Evolutionary conservation across 1,140 invertebrate species (phyloP).

Genomic region (Littorina saxatilis): DNA sequence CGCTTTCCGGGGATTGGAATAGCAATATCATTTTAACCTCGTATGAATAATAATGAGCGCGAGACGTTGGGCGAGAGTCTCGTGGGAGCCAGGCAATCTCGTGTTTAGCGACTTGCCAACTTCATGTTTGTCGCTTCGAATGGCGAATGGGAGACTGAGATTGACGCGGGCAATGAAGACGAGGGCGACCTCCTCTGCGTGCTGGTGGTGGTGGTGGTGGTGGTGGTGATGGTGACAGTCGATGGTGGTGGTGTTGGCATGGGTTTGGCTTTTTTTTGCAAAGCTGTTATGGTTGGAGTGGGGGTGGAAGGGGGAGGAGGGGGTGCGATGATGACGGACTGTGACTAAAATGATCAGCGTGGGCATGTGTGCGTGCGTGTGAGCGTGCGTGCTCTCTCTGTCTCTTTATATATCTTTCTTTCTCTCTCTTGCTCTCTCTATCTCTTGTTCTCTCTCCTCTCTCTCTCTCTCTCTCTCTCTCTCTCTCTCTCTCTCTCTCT

Average conservation of each 20-base stretch:
- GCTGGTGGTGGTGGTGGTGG: too few relatives aligned
- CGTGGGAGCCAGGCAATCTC: slow-evolving; percentile 16
- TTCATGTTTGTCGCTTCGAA: slow-evolving; percentile 35
- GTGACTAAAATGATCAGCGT: neutral
- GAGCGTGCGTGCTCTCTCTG: neutral
- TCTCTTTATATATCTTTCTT: too few relatives aligned
- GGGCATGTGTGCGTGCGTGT: neutral
- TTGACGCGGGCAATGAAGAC: slow-evolving; percentile 1
- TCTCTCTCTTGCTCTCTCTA: too few relatives aligned
- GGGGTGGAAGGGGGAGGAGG: neutral
- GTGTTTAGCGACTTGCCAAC: slow-evolving; percentile 29
- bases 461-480: neutral
- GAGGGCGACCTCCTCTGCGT: neutral
- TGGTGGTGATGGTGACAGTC: too few relatives aligned
- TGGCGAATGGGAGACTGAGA: neutral
- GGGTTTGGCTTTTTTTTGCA: too few relatives aligned
- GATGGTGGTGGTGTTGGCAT: too few relatives aligned
- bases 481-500: slow-evolving; percentile 12
- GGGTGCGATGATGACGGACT: neutral
- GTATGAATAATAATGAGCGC: slow-evolving; percentile 33
- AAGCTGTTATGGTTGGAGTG: neutral
- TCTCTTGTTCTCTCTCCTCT: too few relatives aligned
- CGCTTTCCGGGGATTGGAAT: neutral
- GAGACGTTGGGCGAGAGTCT: neutral
- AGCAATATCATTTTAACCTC: slow-evolving; percentile 28